A percentile compares a stretch with the other conserved stretches of the same genome.
Conservation (phyloP, 2,888 invertebrate genomes). For the Griposia aprilina region DNA sequence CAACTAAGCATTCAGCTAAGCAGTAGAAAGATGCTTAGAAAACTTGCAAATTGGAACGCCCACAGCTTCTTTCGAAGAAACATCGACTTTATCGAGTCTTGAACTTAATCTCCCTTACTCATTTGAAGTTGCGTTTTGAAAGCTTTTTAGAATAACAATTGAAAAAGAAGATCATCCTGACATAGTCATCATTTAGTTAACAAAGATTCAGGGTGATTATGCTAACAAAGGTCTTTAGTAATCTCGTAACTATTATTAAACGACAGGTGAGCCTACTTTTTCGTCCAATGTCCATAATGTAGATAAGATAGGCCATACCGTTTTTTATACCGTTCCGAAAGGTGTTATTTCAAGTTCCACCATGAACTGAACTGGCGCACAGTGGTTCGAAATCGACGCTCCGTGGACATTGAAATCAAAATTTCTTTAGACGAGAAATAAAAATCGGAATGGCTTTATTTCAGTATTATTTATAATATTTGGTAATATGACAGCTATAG, state of each 20-base stretch:
- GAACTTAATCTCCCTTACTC: conserved; percentile 26
- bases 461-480: no score
- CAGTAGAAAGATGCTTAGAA: conserved; percentile 22
- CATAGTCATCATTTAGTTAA: neutral
- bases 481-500: no score
- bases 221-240: neutral
- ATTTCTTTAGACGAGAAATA: no score
- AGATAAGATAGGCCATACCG: conserved; percentile 7
- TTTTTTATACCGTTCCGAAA: conserved; percentile 42
- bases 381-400: no score
- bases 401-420: no score
- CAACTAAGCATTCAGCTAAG: conserved; percentile 23
- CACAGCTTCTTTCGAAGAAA: conserved; percentile 31
- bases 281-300: neutral
- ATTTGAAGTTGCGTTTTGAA: conserved; percentile 9
- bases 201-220: neutral
- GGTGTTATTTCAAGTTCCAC: conserved; percentile 33
- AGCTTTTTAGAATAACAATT: neutral
- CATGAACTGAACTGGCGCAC: conserved; percentile 34
- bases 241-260: neutral
- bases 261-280: conserved; percentile 1
- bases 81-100: conserved; percentile 15
- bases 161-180: neutral
- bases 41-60: conserved; percentile 21
- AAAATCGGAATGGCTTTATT: no score